Percentiles rank a stretch among this genome's conserved stretches.
These are phyloP conservation scores for Napeogenes sylphis DNA, from an alignment of 2,888 invertebrate genomes.

Conservation along the genomic window DNA sequence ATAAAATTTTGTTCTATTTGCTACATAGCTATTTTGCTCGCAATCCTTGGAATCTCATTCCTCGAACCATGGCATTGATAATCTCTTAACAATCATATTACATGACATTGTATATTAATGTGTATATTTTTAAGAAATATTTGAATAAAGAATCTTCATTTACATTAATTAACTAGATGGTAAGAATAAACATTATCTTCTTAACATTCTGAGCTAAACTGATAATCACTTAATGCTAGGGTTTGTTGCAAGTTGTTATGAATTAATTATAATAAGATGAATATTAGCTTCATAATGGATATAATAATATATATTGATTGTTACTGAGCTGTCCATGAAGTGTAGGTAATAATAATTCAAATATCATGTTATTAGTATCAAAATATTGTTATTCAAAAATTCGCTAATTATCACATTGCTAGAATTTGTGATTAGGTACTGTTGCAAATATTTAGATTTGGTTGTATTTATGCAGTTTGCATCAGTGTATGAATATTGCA, in stretches of 20 bases:
- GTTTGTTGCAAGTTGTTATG: slow-evolving; percentile 60
- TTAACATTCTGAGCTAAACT: slow-evolving; percentile 62
- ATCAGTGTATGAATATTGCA: not conserved
- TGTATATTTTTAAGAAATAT: slow-evolving; percentile 11
- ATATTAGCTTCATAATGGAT: slow-evolving; percentile 31
- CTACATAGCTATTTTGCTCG: slow-evolving; percentile 21
- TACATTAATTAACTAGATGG: slow-evolving; percentile 24
- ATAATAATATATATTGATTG: slow-evolving; percentile 23
- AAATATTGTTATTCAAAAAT: slow-evolving; percentile 18
- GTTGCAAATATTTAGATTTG: slow-evolving; percentile 5
- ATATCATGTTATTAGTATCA: slow-evolving; percentile 19
- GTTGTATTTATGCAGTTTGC: not conserved
- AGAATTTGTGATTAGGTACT: slow-evolving; percentile 21
- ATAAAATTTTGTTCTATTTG: slow-evolving; percentile 26
- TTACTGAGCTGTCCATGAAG: slow-evolving; percentile 26
- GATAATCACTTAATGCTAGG: slow-evolving; percentile 61
- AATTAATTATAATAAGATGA: slow-evolving; percentile 37
- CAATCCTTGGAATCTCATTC: slow-evolving; percentile 44
- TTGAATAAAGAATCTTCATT: slow-evolving; percentile 21
- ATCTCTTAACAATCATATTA: slow-evolving; percentile 27
- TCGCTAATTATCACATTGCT: slow-evolving; percentile 26
- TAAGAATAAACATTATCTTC: slow-evolving; percentile 41
- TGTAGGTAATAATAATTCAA: slow-evolving; percentile 19
- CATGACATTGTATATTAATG: slow-evolving; percentile 31
- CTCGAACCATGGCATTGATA: slow-evolving; percentile 35